Conservation (phyloP, 2,113 vertebrate genomes). For the Nyctereutes procyonoides region DNA sequence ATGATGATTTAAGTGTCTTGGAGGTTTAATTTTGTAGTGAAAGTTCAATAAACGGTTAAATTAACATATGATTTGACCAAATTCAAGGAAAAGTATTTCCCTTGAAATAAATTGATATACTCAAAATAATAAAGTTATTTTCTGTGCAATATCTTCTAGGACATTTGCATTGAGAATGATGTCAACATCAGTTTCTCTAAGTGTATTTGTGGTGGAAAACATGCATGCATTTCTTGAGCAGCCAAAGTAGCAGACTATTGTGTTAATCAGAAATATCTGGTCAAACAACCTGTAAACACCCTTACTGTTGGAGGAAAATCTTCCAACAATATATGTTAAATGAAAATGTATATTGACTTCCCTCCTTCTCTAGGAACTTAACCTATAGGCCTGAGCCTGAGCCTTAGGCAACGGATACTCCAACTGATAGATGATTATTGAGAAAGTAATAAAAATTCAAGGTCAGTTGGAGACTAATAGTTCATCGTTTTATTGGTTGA, state of each 20-base stretch:
- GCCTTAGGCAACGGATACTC: not conserved
- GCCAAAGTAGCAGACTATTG: not conserved
- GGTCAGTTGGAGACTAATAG: not conserved
- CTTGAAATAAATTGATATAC: not conserved
- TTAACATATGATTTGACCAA: not conserved
- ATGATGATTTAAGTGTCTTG: not conserved
- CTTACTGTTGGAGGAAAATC: fast-evolving
- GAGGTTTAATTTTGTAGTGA: not conserved
- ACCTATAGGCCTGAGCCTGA: not conserved
- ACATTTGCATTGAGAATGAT: not conserved
- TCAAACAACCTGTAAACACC: not conserved
- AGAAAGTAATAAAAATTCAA: not conserved
- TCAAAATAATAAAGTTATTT: not conserved
- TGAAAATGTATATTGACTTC: not conserved
- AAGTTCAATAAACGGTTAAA: not conserved
- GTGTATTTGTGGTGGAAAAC: not conserved
- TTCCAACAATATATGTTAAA: not conserved
- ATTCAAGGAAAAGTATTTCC: not conserved
- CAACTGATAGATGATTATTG: not conserved
- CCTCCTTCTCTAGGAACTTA: not conserved
- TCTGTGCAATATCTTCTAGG: not conserved
- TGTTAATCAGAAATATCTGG: not conserved
- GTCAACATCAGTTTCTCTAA: not conserved
- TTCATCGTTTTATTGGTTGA: not conserved
- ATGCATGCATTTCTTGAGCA: not conserved